These are phyloP conservation scores for Octodon degus DNA, from an alignment of 2,113 vertebrate genomes.

Conservation along the genomic window DNA sequence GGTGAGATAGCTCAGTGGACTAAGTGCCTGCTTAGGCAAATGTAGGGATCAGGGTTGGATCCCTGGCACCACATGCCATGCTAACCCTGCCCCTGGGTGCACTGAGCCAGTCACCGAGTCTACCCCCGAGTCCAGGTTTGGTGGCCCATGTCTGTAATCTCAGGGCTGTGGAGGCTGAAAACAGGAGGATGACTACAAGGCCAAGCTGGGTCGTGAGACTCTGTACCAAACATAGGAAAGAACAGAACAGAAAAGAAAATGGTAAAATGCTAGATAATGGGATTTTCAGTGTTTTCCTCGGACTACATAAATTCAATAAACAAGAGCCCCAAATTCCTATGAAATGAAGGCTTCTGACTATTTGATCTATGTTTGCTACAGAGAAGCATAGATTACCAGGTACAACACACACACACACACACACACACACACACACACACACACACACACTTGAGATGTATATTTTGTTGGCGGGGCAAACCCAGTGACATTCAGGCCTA, in stretches of 20 bases:
- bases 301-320: slow-evolving; percentile 32
- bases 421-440: background rate
- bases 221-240: too few relatives aligned
- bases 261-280: slow-evolving; percentile 24
- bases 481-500: background rate
- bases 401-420: background rate
- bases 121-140: too few relatives aligned
- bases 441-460: background rate
- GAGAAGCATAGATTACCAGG: slow-evolving; percentile 16
- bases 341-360: background rate
- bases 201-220: too few relatives aligned
- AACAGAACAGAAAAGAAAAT: background rate
- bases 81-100: too few relatives aligned
- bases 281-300: slow-evolving; percentile 25
- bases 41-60: too few relatives aligned
- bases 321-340: slow-evolving; percentile 3
- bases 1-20: too few relatives aligned
- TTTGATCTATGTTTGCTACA: background rate
- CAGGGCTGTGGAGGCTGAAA: too few relatives aligned
- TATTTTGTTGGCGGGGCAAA: background rate
- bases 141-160: too few relatives aligned
- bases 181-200: too few relatives aligned
- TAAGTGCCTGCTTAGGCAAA: too few relatives aligned
- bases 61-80: too few relatives aligned
- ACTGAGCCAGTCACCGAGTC: too few relatives aligned